Base-by-base conservation (phyloP, 2,888 invertebrate genomes). In the Patella depressa region DNA sequence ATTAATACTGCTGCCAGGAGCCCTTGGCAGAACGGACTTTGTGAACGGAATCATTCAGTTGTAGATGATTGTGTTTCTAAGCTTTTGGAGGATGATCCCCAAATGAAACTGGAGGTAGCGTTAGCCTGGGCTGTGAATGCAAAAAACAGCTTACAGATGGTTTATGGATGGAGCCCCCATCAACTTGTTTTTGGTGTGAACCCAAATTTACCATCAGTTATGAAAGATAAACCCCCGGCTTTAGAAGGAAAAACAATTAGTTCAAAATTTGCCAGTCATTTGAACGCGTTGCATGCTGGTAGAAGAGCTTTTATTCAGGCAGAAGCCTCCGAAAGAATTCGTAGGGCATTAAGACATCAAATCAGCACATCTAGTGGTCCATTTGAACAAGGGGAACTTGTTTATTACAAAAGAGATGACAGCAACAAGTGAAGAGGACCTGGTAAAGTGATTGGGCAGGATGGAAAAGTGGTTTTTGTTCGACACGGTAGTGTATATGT, bases 361-460 rank as follows among this genome's bases (percentile, higher is more conserved):
- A 77, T 78, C 14, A 45, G 80, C 72, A 73, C 75, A 24, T 59
- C 71, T 53, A 54, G 72, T 15, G 77, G 72, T 59, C 57, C 29
- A 15, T 80, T 55, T 79, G 53, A 79, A 54, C 29, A 17, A 45
- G 79, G 80, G 57, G 78, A 77, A 65, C 79, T 80, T n/a, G n/a
- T n/a, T 17, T 79, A 74, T 24, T 77, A 80, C 34, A 79, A 80
- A 73, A 11, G 73, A 29, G 75, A 76, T n/a, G 71, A 77, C 15
- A 72, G 73, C 53, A 69, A 74, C 15, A 74, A 57, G 65, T 80
- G 80, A 79, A 72, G 53, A 72, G 80, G 80, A 45, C 80, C 72
- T 83, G 78, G 73, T 79, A 85, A 72, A 79, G 85, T 78, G 75
- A 78, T 76, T 82, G 84, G 69, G 70, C 84, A 79, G 74, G 79